A percentile compares a stretch with the other conserved stretches of the same genome.
These are phyloP conservation scores for Nematopogon swammerdamellus DNA, from an alignment of 2,888 invertebrate genomes.

Conservation along the genomic window DNA sequence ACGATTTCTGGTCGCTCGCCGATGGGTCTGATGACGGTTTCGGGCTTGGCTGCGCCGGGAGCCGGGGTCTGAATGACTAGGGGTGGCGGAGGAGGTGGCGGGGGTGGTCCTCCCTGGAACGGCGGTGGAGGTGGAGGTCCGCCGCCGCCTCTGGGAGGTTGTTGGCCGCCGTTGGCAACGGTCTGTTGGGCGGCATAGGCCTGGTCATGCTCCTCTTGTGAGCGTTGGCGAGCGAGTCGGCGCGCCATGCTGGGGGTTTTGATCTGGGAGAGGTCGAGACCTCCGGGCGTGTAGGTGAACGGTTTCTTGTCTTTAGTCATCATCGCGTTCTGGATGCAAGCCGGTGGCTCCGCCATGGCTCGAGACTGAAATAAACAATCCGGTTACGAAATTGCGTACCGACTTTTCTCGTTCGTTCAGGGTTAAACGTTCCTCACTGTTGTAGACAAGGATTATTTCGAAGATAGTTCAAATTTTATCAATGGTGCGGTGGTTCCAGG, in stretches of 20 bases:
- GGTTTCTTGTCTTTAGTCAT: slow-evolving; percentile 95
- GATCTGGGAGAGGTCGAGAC: slow-evolving; percentile 87
- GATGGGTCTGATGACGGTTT: slow-evolving; percentile 32
- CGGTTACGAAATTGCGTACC: too few species aligned
- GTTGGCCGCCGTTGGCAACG: slow-evolving; percentile 10
- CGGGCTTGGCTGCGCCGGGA: slow-evolving; percentile 49
- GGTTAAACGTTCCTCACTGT: too few species aligned
- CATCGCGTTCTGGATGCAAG: slow-evolving; percentile 90
- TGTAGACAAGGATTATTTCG: too few species aligned
- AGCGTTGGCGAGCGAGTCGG: slow-evolving; percentile 65
- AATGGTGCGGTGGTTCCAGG: too few species aligned
- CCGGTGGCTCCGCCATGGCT: slow-evolving; percentile 68
- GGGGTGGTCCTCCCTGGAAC: slow-evolving; percentile 40
- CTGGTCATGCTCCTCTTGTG: slow-evolving; percentile 53
- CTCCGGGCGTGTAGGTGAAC: slow-evolving; percentile 94
- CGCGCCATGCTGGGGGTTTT: slow-evolving; percentile 87
- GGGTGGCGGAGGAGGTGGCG: slow-evolving; percentile 60
- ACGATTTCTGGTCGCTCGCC: slow-evolving; percentile 71
- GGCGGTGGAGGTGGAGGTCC: slow-evolving; percentile 41
- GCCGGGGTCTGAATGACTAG: slow-evolving; percentile 52
- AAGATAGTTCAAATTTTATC: too few species aligned
- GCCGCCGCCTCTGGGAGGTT: slow-evolving; percentile 23
- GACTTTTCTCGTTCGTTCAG: too few species aligned
- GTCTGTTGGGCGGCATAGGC: slow-evolving; percentile 24
- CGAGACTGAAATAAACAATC: slow-evolving; percentile 39